Evolutionary conservation across 2,888 invertebrate genomes (phyloP), one percentile per base, ranked within the genome.

Genomic region (Perizoma affinitatum): DNA sequence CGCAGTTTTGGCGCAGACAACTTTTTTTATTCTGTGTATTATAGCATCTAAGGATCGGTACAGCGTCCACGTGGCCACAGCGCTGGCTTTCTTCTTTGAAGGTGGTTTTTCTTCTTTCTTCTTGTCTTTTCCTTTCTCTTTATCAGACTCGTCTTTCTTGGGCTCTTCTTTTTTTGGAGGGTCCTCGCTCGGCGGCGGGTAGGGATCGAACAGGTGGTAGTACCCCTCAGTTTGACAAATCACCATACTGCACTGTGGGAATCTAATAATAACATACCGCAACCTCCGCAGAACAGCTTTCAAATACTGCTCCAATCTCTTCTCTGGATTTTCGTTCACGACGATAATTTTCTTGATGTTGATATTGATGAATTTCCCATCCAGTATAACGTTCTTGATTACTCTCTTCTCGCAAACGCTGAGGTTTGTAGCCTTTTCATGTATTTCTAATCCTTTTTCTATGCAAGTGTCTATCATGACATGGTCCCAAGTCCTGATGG

Each of bases 161-260:
- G 54, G 50, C 58, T 55, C 11, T 38, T 65, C 52, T 35, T 49
- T 54, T 36, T 60, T 63, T 41, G 62, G 44, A 5, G 71, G 75
- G 0, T 80, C 73, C 41, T 84, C 83, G 6, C 63, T 65, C 0
- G 85, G 83, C 5, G 92, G 84, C 1, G 85, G 78, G 69, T 95
- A 95, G 0, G 95, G 93, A 78, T 95, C 95, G 71, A 95, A 95
- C 1, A 95, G 74, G 72, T 95, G 94, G 67, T 86, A 94, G 55
- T 82, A 90, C 7, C 93, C 93, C 47, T 94, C 93, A 0, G 82
- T 79, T 61, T 93, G 92, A 65, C 93, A 94, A 33, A 95, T 77
- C 0, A 94, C 94, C 77, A 93, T 89, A 67, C 93, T 93, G 40
- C 91, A 88, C 54, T 93, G 87, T 0, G 93, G 87, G 63, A 93